Evolutionary conservation across 2,888 invertebrate genomes (phyloP), one percentile per base, ranked within the genome.

Genomic region (Dorcus hopei): DNA sequence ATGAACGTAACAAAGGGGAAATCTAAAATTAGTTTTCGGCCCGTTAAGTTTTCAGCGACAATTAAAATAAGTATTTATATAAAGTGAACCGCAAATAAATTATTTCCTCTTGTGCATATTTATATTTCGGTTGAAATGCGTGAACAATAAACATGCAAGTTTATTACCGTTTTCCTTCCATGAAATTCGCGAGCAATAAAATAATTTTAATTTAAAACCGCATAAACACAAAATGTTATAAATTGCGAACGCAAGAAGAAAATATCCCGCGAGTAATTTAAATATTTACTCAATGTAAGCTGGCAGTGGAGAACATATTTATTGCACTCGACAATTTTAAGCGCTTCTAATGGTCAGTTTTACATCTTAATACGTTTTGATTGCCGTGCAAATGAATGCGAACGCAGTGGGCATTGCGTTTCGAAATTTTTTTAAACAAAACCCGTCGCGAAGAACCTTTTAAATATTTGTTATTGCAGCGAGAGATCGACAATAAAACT

Each of bases 371-470:
- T 43, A 54, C 14, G 19, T 60, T 60, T 60, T 60, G 57, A 60
- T 60, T 57, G 60, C 60, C 57, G 54, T 60, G 60, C 57, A 60
- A 60, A 60, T 57, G 60, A 57, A 53, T 52, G 53, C 50, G 57
- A 50, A 53, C 54, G 51, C 61, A 54, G 58, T 51, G 49, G 61
- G 61, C 51, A 52, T 33, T 51, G 54, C 33, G 16, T 39, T 40
- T 53, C 51, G 50, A 56, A 50, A 38, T 19, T 11, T 45, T 41
- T 41, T 56, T 43, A 50, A 56, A 39, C 26, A 56, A 51, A 51
- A 51, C 42, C 33, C 11, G 33, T 38, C 39, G 45, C 45, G 23
- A 19, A 16, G 45, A 23, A 45, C 16, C 45, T 9, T 11, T 11
- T 41, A 4, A 41, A 45, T 45, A 45, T 45, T 45, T 45, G 45